Conservation (phyloP, 2,113 vertebrate genomes). For the Charina bottae region DNA sequence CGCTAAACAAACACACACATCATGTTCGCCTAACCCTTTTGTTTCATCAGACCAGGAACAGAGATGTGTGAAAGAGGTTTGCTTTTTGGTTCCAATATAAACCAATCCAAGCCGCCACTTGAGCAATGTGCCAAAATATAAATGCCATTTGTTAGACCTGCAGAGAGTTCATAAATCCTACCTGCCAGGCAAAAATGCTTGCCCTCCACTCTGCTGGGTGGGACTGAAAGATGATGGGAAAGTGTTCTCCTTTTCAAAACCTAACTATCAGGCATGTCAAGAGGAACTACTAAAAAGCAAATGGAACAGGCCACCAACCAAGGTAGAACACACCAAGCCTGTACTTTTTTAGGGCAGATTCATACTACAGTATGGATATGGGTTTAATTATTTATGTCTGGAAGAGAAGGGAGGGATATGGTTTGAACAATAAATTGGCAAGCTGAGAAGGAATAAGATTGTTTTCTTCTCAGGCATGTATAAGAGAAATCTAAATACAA, state of each 20-base stretch:
- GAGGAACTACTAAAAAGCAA: constrained; percentile 49
- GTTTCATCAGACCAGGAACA: constrained; percentile 11
- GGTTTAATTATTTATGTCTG: not conserved
- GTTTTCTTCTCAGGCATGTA: not conserved
- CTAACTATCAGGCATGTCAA: constrained; percentile 39
- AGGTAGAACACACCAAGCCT: constrained; percentile 44
- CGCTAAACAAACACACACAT: constrained; percentile 39
- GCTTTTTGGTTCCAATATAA: constrained; percentile 13
- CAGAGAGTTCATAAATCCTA: not conserved
- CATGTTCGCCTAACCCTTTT: not conserved
- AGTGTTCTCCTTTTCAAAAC: constrained; percentile 46
- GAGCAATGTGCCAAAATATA: constrained; percentile 48
- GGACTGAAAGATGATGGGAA: constrained; percentile 42
- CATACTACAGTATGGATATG: not conserved
- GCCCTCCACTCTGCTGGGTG: not conserved
- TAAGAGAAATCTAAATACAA: not conserved
- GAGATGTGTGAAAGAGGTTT: constrained; percentile 29
- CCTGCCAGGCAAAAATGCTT: constrained; percentile 44
- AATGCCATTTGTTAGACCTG: constrained; percentile 31
- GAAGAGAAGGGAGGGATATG: not conserved
- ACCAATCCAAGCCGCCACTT: constrained; percentile 35
- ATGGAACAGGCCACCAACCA: constrained; percentile 46
- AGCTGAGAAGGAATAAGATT: not conserved
- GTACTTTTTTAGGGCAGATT: constrained; percentile 3
- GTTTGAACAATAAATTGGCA: not conserved